phyloP scores from a whole-genome alignment of 2,113 vertebrate species.

The Cebus imitator region DNA sequence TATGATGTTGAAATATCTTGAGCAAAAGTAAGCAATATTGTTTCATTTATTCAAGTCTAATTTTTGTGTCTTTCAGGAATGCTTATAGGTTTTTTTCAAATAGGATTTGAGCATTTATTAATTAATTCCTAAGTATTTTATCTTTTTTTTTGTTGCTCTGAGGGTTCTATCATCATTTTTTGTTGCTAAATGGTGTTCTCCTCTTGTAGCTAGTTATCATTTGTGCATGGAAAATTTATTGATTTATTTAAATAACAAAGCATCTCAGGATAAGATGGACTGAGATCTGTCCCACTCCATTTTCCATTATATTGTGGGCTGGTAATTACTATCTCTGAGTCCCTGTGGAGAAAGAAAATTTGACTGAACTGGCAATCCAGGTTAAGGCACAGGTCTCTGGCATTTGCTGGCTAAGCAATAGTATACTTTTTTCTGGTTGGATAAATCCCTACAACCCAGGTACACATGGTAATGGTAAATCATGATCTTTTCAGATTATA shows the following conservation, averaged over 20 bases:
- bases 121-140: background rate
- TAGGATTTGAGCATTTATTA: background rate
- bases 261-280: background rate
- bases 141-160: background rate
- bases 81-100: background rate
- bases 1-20: background rate
- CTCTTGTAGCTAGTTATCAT: background rate
- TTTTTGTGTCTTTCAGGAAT: background rate
- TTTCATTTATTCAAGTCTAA: background rate
- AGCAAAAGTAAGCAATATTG: background rate
- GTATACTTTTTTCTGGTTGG: background rate
- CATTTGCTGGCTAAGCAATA: background rate
- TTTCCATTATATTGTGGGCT: background rate
- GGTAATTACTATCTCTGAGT: background rate
- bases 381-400: background rate
- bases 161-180: too few relatives aligned
- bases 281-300: background rate
- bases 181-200: background rate
- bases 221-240: background rate
- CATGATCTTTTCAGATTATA: background rate
- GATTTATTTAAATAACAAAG: background rate
- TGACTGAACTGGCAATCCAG: background rate
- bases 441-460: background rate
- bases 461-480: background rate
- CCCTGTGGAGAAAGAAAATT: background rate